Evolutionary conservation across 2,113 vertebrate species (phyloP), one percentile per base, ranked within the genome.

Genomic region (Riparia riparia): DNA sequence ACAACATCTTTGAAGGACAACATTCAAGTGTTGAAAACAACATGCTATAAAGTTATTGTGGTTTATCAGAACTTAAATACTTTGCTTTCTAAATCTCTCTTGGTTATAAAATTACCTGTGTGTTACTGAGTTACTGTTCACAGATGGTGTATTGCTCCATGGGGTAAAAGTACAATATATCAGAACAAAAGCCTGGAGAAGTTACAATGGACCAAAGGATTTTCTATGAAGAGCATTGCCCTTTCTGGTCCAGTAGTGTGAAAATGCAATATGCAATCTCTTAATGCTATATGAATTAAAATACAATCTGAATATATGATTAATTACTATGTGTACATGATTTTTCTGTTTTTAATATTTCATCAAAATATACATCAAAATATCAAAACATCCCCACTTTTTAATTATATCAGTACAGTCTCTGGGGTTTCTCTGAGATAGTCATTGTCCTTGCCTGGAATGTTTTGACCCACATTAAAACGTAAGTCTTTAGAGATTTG

Each of bases 151-250:
- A 66, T 53, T 25, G 17, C 1, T 82, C 20, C 16, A 25, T 21
- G 21, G 14, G 53, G 11, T 44, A 32, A 47, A 73, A 65, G 17
- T 17, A 51, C 20, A 70, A 65, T 31, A 37, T 6, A 28, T 45
- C 37, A 42, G 32, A 85, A 54, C 14, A 8, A 41, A 5, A 9
- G 9, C 19, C 34, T 91, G 26, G 7, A 80, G 32, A 91, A 50
- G 1, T 49, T 71, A 42, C 1, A 4, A 44, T 0, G 0, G 15
- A 15, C 7, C 31, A 71, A 66, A 51, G 8, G 50, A 32, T 69
- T 77, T 86, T 81, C 21, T 39, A 0, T 57, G 14, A 76, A 41
- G 6, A 44, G 1, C 7, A 14, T 68, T 72, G 16, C 4, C 11
- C 12, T 64, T 93, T 71, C 65, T 76, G 31, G 7, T 44, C 31